Conservation (phyloP, 2,888 invertebrate genomes). For the Diaprepes abbreviatus region DNA sequence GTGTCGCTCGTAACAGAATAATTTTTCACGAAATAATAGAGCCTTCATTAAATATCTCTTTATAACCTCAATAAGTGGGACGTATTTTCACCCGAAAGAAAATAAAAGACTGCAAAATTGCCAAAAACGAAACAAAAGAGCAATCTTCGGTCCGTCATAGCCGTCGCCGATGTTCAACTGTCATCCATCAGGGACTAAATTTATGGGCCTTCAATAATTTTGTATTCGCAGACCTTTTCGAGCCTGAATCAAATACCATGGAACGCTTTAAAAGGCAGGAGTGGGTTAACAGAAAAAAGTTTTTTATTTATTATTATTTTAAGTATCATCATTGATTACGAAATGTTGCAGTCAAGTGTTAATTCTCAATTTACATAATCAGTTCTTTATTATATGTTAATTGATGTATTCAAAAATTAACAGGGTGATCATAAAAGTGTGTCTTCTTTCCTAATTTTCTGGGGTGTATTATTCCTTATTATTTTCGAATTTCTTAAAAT, state of each 20-base stretch:
- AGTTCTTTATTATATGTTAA: too few relatives aligned
- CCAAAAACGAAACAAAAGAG: conserved; percentile 31
- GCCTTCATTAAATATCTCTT: too few relatives aligned
- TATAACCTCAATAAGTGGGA: not conserved
- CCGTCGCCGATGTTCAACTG: conserved; percentile 35
- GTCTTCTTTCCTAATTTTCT: too few relatives aligned
- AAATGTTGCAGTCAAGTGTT: too few relatives aligned
- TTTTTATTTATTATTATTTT: not conserved
- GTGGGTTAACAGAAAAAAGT: not conserved
- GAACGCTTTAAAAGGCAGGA: not conserved
- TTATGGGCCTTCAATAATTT: conserved; percentile 43
- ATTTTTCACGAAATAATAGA: too few relatives aligned
- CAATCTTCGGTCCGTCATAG: conserved; percentile 31
- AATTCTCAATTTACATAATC: too few relatives aligned
- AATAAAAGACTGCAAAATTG: conserved; percentile 21
- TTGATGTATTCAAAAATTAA: too few relatives aligned
- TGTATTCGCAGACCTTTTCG: conserved; percentile 37
- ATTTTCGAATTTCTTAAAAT: too few relatives aligned
- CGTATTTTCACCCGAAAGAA: not conserved
- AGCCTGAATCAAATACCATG: conserved; percentile 7
- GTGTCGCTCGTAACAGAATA: too few relatives aligned
- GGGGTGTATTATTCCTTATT: too few relatives aligned
- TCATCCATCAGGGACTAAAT: conserved; percentile 38
- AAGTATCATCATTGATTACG: too few relatives aligned
- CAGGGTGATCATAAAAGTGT: too few relatives aligned